Base-by-base conservation (phyloP, 1,140 invertebrate species). In the Cydia fagiglandana region DNA sequence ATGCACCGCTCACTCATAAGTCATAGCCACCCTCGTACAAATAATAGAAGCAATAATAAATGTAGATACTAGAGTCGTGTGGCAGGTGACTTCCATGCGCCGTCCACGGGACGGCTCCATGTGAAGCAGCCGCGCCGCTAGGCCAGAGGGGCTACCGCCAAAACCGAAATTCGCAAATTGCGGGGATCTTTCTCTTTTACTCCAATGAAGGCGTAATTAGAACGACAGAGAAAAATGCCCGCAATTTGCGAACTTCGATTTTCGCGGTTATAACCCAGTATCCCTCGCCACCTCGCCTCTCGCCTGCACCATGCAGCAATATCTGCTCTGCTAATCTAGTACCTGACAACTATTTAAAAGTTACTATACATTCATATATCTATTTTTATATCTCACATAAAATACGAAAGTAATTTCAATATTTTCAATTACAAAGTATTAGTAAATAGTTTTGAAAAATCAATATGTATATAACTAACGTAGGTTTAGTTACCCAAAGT, bases 401-500 rank as follows among this genome's bases (percentile, higher is more conserved):
- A 61, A 24, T 61, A 61, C 20, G 20, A 61, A 61, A 61, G 56
- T 24, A 61, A 61, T 61, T 56, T 10, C 20, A 10, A 10, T 24
- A 61, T 24, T 61, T 56, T 10, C 20, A 10, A 10, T 10, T 24
- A 20, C 53, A 20, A 24, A 9, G 24, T 61, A n/a, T n/a, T n/a
- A 24, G 17, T 61, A 15, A 50, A 50, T 50, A 56, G 20, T 61
- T 61, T 61, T 61, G 53, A 61, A 24, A 61, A 61, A n/a, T n/a
- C 56, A 61, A 53, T 5, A 15, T n/a, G 1, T 61, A 61, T 61
- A 53, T 61, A 10, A 53, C 13, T 15, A n/a, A 53, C 15, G 56
- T 61, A 61, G 2, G 20, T 61, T 20, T 61, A 61, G 56, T n/a
- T 61, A 24, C 20, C 56, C 56, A 61, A 61, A 61, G 56, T 61